A percentile compares a stretch with the other conserved stretches of the same genome.
Conservation (phyloP, 2,797 vertebrate genomes). For the Cottoperca gobio region DNA sequence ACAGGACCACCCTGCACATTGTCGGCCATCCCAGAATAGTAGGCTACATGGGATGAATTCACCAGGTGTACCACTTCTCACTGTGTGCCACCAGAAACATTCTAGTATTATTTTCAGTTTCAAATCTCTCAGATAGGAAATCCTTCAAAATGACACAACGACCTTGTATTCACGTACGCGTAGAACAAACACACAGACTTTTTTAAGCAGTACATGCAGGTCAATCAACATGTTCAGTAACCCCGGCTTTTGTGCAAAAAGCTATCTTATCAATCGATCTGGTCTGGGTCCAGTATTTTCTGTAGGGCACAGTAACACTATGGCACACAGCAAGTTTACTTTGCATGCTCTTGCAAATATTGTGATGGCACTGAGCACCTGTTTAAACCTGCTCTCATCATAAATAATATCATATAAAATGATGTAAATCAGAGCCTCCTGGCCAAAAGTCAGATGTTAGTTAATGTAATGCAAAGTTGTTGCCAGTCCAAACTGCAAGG, state of each 20-base stretch:
- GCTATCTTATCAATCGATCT: conserved; percentile 3
- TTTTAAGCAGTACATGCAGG: conserved; percentile 45
- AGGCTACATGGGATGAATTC: not conserved
- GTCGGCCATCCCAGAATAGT: not conserved
- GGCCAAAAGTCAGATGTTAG: not conserved
- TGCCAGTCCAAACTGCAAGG: conserved; percentile 3
- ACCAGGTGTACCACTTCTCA: not conserved
- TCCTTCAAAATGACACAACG: conserved; percentile 3
- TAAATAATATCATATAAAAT: not conserved
- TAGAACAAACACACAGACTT: conserved; percentile 2
- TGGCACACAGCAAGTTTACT: not conserved
- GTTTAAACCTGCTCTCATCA: not conserved
- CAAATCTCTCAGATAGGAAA: not conserved
- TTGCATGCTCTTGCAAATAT: not conserved
- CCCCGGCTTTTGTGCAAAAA: conserved; percentile 8
- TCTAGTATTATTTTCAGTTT: conserved; percentile 2
- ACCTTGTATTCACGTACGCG: conserved; percentile 14
- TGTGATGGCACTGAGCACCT: not conserved
- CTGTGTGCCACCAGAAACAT: not conserved
- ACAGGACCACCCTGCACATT: not conserved
- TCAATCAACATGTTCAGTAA: conserved; percentile 12
- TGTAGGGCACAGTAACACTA: not conserved
- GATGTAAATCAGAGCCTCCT: not conserved
- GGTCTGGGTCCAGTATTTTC: conserved; percentile 21
- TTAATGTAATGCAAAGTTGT: not conserved